Base-by-base conservation (phyloP, 2,113 vertebrate species). In the rat (Rattus norvegicus) region DNA sequence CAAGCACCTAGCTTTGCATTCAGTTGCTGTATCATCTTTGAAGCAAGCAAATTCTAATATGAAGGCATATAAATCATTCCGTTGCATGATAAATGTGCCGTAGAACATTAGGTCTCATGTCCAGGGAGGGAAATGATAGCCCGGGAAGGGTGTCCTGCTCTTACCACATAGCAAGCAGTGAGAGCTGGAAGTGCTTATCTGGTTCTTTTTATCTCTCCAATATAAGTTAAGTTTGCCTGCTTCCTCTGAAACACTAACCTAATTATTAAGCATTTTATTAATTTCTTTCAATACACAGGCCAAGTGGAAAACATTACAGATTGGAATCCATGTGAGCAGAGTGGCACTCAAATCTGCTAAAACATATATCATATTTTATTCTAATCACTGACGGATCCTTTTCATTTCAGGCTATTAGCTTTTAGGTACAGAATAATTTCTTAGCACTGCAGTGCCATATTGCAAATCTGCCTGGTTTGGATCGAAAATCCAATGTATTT, bases 1-100 rank as follows among this genome's bases (percentile, higher is more conserved):
- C 72, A 81, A 95, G 86, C 75, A 56, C 17, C 16, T 70, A 93
- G 69, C 33, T 96, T 96, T 76, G 61, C 81, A 83, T 97, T 88
- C 67, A 0, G 59, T 86, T 61, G 69, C 75, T 90, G 85, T 86
- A 91, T 72, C 90, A 69, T 69, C 85, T 91, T 69, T 54, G 91
- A 92, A 93, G 85, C 92, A 75, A 88, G 63, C 79, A 69, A 70
- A 92, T 93, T 93, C 92, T 93, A 94, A 81, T 83, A 59, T 61
- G 73, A 39, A 65, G 93, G 36, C 83, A 61, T 87, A 96, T 96
- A 96, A 97, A 96, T 97, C 97, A 96, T 54, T 43, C 88, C 73
- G 56, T 33, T 92, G 72, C 88, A 91, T 96, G 95, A 97, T 93
- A 91, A 97, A 97, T 96, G 80, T 92, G 85, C 80, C 91, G 52